Base-by-base conservation (phyloP, 2,888 invertebrate genomes). In the Drepana falcataria region DNA sequence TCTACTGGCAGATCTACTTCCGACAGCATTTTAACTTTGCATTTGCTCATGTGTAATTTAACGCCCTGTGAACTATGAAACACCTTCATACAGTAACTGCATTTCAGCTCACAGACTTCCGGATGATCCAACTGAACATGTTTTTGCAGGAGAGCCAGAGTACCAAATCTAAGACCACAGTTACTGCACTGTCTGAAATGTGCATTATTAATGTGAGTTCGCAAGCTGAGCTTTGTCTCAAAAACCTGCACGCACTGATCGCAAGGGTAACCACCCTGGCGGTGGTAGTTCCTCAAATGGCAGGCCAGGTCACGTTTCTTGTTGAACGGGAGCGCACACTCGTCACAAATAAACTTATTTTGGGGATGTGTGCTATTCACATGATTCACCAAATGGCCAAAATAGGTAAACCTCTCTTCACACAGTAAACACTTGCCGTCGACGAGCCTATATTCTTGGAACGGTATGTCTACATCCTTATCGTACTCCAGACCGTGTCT, bases 401-500 rank as follows among this genome's bases (percentile, higher is more conserved):
- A 89, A 47, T 80, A 78, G 0, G 71, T 63, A 48, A 87, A 87
- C 52, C 75, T 72, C 53, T 82, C 71, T 0, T 77, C 78, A 52
- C 90, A 90, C 6, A 71, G 61, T 21, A 81, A 59, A 59, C 90
- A 90, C 1, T 68, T 69, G 37, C 77, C 74, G 64, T 88, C 85
- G 0, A 63, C 56, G 21, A 90, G 59, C 37, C 81, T 75, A 59
- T 87, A 89, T 48, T 81, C 78, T 53, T 83, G 79, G 34, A 81
- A 73, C 0, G 78, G 75, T n/a, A 77, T 79, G 7, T 82, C 79
- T 2, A 87, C 63, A 3, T 64, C 65, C 59, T 74, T 81, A 56
- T 88, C 81, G 57, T 85, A 88, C 33, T 79, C 77, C 58, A 88
- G 59, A 3, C 75, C 65, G 53, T 90, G 90, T 64, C 81, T 81